phyloP scores from a whole-genome alignment of 2,113 vertebrate species.

The Chamaetylas fuelleborni region DNA sequence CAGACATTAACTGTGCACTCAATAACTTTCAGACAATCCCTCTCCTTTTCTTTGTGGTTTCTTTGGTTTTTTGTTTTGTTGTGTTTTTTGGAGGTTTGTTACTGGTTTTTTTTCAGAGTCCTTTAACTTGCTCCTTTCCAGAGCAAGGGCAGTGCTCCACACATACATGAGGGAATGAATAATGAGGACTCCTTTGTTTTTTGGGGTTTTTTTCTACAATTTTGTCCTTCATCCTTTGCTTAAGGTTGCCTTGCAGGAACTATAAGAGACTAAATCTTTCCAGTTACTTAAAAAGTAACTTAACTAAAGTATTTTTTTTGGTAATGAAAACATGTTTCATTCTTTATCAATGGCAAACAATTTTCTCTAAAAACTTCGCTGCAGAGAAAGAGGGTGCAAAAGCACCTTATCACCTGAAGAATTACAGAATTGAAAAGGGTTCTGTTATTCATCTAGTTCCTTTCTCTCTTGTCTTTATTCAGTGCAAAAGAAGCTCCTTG shows the following conservation, averaged over 20 bases:
- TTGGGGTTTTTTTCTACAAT: background rate
- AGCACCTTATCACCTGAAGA: background rate
- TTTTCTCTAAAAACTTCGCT: background rate
- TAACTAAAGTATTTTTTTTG: background rate
- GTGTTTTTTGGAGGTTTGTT: too few species aligned
- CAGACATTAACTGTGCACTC: background rate
- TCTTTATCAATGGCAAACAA: background rate
- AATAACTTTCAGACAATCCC: background rate
- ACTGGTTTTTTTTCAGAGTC: background rate
- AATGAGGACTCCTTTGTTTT: accelerated
- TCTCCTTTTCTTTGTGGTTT: background rate
- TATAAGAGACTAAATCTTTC: background rate
- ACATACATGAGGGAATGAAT: background rate
- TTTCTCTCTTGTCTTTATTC: background rate
- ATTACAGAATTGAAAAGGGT: background rate
- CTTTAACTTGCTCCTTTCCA: background rate
- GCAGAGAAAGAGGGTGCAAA: background rate
- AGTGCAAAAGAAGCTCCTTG: background rate
- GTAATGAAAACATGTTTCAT: background rate
- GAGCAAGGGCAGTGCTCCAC: background rate
- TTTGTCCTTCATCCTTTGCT: background rate
- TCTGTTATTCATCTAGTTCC: background rate
- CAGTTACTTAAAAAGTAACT: background rate
- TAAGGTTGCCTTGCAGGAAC: background rate
- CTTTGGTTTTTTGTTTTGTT: too few species aligned